Conservation (phyloP, 2,888 invertebrate genomes). For the Brassicogethes aeneus region DNA sequence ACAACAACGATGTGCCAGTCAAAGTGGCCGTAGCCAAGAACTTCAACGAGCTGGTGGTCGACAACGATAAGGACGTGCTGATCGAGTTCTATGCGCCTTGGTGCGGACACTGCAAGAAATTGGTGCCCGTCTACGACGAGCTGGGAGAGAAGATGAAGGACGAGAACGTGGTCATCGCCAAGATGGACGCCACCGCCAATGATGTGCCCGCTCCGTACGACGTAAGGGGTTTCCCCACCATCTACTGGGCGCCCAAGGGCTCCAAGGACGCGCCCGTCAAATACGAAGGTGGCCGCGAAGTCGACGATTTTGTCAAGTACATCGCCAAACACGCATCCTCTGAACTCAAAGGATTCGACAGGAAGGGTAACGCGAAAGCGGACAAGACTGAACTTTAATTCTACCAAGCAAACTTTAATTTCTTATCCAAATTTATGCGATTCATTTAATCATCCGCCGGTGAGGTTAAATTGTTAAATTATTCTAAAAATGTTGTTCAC, state of each 20-base stretch:
- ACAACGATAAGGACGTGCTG: conserved; percentile 86
- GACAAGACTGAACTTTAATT: conserved; percentile 54
- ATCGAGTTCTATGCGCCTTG: conserved; percentile 99
- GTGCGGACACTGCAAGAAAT: conserved; percentile 98
- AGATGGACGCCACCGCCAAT: conserved; percentile 98
- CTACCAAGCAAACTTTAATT: not conserved
- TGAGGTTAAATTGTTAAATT: too few relatives aligned
- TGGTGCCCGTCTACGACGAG: conserved; percentile 90
- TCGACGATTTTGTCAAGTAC: conserved; percentile 91
- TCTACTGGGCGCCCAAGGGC: conserved; percentile 91
- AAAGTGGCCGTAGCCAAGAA: conserved; percentile 93
- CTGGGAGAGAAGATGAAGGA: conserved; percentile 66
- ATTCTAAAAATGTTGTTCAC: too few relatives aligned
- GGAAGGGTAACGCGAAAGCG: conserved; percentile 61
- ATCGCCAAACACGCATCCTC: conserved; percentile 84
- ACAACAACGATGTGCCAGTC: conserved; percentile 71
- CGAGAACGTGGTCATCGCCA: conserved; percentile 87
- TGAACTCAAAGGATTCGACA: conserved; percentile 79
- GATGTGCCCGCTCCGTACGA: conserved; percentile 89
- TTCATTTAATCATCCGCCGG: not conserved
- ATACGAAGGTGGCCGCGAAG: conserved; percentile 89
- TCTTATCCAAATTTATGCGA: not conserved
- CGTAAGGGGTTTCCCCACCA: conserved; percentile 95
- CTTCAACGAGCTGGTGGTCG: conserved; percentile 87
- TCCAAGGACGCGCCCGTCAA: conserved; percentile 65